phyloP scores from a whole-genome alignment of 2,113 vertebrate genomes.

The Poeciliopsis turrubarensis region DNA sequence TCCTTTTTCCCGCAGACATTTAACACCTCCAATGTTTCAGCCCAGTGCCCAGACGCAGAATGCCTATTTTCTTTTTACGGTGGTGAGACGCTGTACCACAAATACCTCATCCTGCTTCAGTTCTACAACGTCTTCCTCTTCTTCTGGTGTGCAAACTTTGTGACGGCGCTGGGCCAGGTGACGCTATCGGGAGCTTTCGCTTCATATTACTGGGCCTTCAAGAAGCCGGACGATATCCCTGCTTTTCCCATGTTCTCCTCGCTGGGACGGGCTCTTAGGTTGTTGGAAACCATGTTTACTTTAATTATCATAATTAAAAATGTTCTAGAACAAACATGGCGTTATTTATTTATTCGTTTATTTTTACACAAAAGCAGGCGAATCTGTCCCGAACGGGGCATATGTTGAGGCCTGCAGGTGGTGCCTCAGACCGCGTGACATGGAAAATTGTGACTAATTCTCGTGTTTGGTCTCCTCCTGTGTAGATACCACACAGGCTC shows the following conservation, averaged over 20 bases:
- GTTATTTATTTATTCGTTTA: background rate
- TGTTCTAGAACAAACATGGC: background rate
- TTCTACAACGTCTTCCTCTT: slow-evolving; percentile 97
- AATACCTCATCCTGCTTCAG: slow-evolving; percentile 88
- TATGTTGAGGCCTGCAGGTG: slow-evolving; percentile 1
- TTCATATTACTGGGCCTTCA: slow-evolving; percentile 97
- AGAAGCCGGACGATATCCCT: slow-evolving; percentile 90
- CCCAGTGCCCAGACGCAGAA: slow-evolving; percentile 81
- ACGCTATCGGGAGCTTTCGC: slow-evolving; percentile 93
- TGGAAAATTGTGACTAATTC: background rate
- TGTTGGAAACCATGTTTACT: slow-evolving; percentile 5
- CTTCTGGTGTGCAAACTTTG: slow-evolving; percentile 96
- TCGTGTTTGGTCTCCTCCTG: slow-evolving; percentile 2
- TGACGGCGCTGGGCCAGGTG: slow-evolving; percentile 92
- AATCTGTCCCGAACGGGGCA: background rate
- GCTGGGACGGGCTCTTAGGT: slow-evolving; percentile 91
- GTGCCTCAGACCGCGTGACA: background rate
- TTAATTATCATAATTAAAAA: background rate
- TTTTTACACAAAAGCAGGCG: background rate
- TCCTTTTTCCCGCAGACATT: slow-evolving; percentile 80
- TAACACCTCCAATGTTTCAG: slow-evolving; percentile 76
- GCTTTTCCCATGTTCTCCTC: slow-evolving; percentile 89
- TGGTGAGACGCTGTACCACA: slow-evolving; percentile 89
- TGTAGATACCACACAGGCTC: slow-evolving; percentile 94
- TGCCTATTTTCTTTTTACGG: slow-evolving; percentile 95